Evolutionary conservation across 2,888 invertebrate species (phyloP), one percentile per base, ranked within the genome.

Genomic region (Axea sp.): DNA sequence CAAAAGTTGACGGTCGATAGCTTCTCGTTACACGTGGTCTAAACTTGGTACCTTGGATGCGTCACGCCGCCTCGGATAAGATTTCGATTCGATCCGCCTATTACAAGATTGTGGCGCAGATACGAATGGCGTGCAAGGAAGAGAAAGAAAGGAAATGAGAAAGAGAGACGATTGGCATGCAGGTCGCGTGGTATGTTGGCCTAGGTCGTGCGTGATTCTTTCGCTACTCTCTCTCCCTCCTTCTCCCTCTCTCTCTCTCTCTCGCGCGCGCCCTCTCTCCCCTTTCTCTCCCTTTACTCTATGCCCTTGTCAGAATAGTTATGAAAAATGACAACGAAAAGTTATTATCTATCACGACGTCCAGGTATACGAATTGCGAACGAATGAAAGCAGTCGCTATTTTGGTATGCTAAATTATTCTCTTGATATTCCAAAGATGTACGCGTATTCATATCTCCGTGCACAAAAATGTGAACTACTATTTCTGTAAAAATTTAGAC

Each of bases 141-240:
- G 68, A 47, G 73, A 71, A 64, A 69, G 73, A 71, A 74, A 73
- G 67, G 67, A 69, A 73, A 62, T 69, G 78, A 76, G 72, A 60
- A 64, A 81, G 83, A 84, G 79, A 78, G 77, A 78, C 83, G 86
- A 84, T 85, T 85, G 85, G 85, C 86, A 86, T 86, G 86, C 86
- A 86, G 84, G 84, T 86, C 85, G 83, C 83, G 84, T 82, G 83
- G 84, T 83, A 84, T 79, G 80, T 82, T 83, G 86, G 86, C 86
- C 84, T 86, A 85, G 86, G 86, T 86, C 86, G 86, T 86, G 86
- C 82, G 76, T 77, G 84, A 84, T 81, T 83, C 82, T 83, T 83
- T 81, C 82, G 82, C 79, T 80, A 77, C 75, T 72, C 76, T 59
- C 64, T 53, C 37, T 57, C 68, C 33, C 62, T 53, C 65, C 57